Base-by-base conservation (phyloP, 2,797 vertebrate species). In the Enteromius viviparus region DNA sequence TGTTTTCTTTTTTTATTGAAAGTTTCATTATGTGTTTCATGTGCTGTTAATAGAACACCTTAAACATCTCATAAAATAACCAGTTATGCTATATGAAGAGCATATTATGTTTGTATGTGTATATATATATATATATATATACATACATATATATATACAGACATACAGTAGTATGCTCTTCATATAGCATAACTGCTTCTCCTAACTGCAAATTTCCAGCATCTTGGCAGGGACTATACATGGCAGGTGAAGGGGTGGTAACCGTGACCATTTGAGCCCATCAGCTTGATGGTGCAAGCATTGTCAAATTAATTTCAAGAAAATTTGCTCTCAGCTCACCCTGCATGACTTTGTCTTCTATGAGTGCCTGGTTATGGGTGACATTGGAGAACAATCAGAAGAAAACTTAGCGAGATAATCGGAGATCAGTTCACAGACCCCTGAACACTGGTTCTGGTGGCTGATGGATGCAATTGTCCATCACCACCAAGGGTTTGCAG, bases 401-500 rank as follows among this genome's bases (percentile, higher is more conserved):
- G 53, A 47, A 71, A 71, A 32, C 23, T 71, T 51, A 21, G 34
- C 26, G 6, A 80, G 78, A 32, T 32, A 55, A 71, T 71, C 40
- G 47, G 37, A 34, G 10, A 74, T 70, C 69, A 71, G 68, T 34
- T 72, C 55, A 45, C 19, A 47, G 68, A 72, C 37, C 26, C 40
- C 40, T 71, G 71, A 70, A 53, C 53, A 72, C 37, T 9, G 40
- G 78, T 62, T 71, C 40, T 71, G 51, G 53, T 47, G 26, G 23
- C 47, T 81, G 79, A 81, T 47, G 68, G 26, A 62, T 72, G 53
- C 34, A 71, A 74, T 53, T 55, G 49, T 74, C 71, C n/a, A 14
- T 69, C 4, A 42, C 40, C 40, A 42, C 40, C 40, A 9, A 42
- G 40, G 40, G 40, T 42, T 42, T 42, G 40, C 47, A 58, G 34